Evolutionary conservation across 2,888 invertebrate species (phyloP).

Genomic region (Cartodere bifasciata): DNA sequence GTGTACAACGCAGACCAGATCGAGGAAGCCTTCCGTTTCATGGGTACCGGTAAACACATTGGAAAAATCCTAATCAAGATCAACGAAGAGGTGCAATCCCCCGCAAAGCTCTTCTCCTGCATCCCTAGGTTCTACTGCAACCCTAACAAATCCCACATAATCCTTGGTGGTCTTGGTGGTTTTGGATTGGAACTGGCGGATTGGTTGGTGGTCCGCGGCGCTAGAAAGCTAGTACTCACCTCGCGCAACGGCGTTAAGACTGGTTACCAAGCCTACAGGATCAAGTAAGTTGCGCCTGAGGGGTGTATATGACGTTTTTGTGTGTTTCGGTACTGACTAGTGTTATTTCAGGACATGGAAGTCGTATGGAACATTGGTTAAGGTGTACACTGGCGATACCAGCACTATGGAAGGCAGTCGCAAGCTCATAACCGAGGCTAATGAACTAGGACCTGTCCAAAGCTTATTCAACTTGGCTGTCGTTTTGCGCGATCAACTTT

Average conservation of each 20-base stretch:
- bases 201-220: conserved; percentile 76
- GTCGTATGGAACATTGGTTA: conserved; percentile 51
- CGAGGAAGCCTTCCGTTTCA: conserved; percentile 57
- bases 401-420: conserved; percentile 55
- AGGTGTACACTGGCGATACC: conserved; percentile 57
- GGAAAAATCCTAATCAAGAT: conserved; percentile 51
- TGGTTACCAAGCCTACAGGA: conserved; percentile 67
- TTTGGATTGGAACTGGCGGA: conserved; percentile 82
- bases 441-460: conserved; percentile 52
- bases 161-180: conserved; percentile 77
- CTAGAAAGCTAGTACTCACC: conserved; percentile 62
- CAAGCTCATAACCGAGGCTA: conserved; percentile 49
- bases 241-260: conserved; percentile 67
- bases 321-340: no score
- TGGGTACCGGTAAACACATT: conserved; percentile 63
- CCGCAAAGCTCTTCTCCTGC: no score
- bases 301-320: no score
- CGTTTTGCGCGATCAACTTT: conserved; percentile 56
- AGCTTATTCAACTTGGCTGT: conserved; percentile 86
- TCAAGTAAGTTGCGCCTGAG: no score
- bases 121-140: conserved; percentile 42
- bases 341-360: conserved; percentile 48
- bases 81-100: conserved; percentile 25
- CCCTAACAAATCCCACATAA: conserved; percentile 42
- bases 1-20: conserved; percentile 52